These are phyloP conservation scores for Sparus aurata DNA, from an alignment of 2,797 vertebrate genomes.

Conservation along the genomic window DNA sequence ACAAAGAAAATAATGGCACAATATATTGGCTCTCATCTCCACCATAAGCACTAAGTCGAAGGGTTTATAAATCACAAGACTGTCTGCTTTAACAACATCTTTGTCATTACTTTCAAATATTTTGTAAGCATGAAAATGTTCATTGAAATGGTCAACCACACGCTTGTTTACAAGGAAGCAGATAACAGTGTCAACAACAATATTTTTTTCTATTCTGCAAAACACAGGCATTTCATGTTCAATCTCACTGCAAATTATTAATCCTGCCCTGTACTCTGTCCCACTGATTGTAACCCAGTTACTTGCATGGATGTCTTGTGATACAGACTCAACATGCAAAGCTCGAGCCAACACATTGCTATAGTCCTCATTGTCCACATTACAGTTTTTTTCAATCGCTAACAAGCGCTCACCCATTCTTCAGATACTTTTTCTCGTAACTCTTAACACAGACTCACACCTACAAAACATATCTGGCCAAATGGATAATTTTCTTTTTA, in stretches of 20 bases:
- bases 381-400: too few relatives aligned
- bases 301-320: background rate
- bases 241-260: slow-evolving; percentile 7
- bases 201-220: slow-evolving; percentile 11
- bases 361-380: too few relatives aligned
- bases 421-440: too few relatives aligned
- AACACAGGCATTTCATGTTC: background rate
- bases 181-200: background rate
- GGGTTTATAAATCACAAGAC: slow-evolving; percentile 29
- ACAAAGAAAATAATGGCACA: slow-evolving; percentile 32
- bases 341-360: too few relatives aligned
- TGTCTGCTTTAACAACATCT: slow-evolving; percentile 37
- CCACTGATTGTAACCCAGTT: slow-evolving; percentile 33
- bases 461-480: too few relatives aligned
- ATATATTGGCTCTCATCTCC: slow-evolving; percentile 22
- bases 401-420: too few relatives aligned
- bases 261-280: slow-evolving; percentile 17
- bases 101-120: slow-evolving; percentile 30
- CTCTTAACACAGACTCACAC: too few relatives aligned
- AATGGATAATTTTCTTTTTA: too few relatives aligned
- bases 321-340: too few relatives aligned
- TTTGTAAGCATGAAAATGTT: too few relatives aligned
- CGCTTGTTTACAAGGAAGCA: slow-evolving; percentile 40
- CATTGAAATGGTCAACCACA: slow-evolving; percentile 21
- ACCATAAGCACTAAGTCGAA: slow-evolving; percentile 44